Base-by-base conservation (phyloP, 1,140 invertebrate species). In the Drosophila elegans region DNA sequence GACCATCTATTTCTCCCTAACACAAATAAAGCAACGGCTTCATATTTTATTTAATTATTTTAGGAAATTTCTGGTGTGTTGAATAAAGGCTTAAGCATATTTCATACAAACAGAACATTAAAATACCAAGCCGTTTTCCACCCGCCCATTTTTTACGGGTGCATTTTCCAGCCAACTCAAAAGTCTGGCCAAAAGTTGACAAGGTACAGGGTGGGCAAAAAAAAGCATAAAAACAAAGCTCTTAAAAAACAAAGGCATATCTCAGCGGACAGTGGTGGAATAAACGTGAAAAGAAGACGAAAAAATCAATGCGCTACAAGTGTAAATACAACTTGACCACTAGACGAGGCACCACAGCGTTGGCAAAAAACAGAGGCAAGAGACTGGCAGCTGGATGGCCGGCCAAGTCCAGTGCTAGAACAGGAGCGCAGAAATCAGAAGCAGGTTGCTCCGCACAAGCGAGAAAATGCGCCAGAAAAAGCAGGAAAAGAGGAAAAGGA, bases 241-340 rank as follows among this genome's bases (percentile, higher is more conserved):
- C 45, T 46, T 41, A 54, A 67, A 78, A 80, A 62, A 51, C 27
- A 66, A 77, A 61, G 41, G 27, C 48, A 54, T 38, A 36, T 39
- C 67, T 36, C 61, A 45, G 39, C 57, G 80, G 54, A 36, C 68
- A 80, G 71, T 54, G 39, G 25, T 16, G 49, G 39, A 61, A 64
- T 64, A 48, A 53, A 11, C 38, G 59, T 4, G n/a, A 45, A 42
- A 46, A 67, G 63, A 42, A 46, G 46, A 78, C 63, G 12, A 56
- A 68, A 85, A 86, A 88, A 88, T 88, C 83, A 88, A 88, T 88
- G 83, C 62, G 75, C 79, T 51, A 86, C 83, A 88, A 88, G 83
- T 88, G 84, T 84, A 84, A 88, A 84, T 85, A 75, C 53, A 84
- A 74, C 80, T 86, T 89, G 83, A 88, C 83, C 83, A 88, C 45